Evolutionary conservation across 2,797 vertebrate species (phyloP).

Genomic region (Hylomyscus alleni): DNA sequence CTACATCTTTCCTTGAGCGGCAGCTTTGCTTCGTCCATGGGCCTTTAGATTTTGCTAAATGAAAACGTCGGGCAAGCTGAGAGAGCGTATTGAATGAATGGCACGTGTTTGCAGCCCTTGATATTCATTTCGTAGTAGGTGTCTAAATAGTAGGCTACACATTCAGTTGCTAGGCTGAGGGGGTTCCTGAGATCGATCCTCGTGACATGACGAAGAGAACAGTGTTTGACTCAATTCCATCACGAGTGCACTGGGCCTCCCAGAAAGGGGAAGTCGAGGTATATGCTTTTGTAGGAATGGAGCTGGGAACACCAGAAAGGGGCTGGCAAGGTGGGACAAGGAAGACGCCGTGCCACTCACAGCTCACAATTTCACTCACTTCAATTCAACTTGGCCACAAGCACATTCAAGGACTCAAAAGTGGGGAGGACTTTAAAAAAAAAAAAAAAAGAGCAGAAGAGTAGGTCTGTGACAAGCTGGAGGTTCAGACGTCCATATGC

Average conservation of each 20-base stretch:
- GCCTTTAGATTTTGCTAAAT: constrained; percentile 23
- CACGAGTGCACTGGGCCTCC: not conserved
- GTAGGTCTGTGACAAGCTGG: not conserved
- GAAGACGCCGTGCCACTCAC: not conserved
- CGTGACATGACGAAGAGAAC: not conserved
- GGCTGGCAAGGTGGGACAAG: not conserved
- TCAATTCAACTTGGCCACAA: not conserved
- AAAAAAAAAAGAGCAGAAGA: not conserved
- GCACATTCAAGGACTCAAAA: not conserved
- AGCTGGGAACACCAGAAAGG: not conserved
- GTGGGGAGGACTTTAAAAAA: not conserved
- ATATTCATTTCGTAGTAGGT: not conserved
- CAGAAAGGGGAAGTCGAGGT: not conserved
- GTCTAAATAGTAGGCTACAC: not conserved
- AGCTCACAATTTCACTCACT: not conserved
- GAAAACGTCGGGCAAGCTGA: not conserved
- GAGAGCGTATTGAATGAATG: not conserved
- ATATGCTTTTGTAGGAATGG: not conserved
- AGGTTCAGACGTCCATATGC: not conserved
- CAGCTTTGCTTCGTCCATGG: not conserved
- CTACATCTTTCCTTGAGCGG: not conserved
- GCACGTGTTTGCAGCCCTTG: constrained; percentile 8
- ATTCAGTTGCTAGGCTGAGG: not conserved
- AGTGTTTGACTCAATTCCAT: not conserved
- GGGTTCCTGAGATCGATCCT: not conserved